A percentile compares a stretch with the other conserved stretches of the same genome.
Evolutionary conservation across 2,888 invertebrate species (phyloP).

Genomic region (Aleiodes alternator): DNA sequence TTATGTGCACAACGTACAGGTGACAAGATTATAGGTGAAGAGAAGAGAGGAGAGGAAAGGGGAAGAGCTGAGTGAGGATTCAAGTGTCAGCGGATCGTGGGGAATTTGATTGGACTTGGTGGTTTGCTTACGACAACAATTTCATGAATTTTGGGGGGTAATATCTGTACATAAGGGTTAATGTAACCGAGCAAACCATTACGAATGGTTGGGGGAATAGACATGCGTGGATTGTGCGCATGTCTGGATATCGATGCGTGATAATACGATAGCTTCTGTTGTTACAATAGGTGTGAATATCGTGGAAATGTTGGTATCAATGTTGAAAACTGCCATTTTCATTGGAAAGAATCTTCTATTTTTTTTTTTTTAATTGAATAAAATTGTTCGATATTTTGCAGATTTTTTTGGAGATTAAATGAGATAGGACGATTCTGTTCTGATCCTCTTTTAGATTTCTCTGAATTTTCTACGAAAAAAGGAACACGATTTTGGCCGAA

Average conservation of each 20-base stretch:
- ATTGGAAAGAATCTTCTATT: too few species aligned
- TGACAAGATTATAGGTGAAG: background rate
- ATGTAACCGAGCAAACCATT: conserved; percentile 11
- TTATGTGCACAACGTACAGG: background rate
- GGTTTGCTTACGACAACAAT: conserved; percentile 41
- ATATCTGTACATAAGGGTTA: conserved; percentile 29
- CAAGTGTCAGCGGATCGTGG: conserved; percentile 43
- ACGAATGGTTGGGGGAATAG: conserved; percentile 20
- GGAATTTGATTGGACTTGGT: conserved; percentile 42
- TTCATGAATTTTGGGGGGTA: conserved; percentile 33
- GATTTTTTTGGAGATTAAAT: too few species aligned
- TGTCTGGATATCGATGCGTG: conserved; percentile 25
- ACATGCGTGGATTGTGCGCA: conserved; percentile 27
- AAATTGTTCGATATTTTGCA: too few species aligned
- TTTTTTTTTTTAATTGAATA: too few species aligned
- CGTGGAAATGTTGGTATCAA: too few species aligned
- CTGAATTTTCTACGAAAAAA: too few species aligned
- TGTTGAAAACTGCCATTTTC: too few species aligned
- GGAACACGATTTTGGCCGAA: too few species aligned
- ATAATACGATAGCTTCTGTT: conserved; percentile 23
- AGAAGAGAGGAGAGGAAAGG: too few species aligned
- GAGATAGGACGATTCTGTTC: too few species aligned
- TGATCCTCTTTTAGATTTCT: too few species aligned
- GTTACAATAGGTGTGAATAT: background rate
- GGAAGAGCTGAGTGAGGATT: conserved; percentile 10